Conservation (phyloP, 1,140 invertebrate genomes). For the Stegodyphus mimosarum region DNA sequence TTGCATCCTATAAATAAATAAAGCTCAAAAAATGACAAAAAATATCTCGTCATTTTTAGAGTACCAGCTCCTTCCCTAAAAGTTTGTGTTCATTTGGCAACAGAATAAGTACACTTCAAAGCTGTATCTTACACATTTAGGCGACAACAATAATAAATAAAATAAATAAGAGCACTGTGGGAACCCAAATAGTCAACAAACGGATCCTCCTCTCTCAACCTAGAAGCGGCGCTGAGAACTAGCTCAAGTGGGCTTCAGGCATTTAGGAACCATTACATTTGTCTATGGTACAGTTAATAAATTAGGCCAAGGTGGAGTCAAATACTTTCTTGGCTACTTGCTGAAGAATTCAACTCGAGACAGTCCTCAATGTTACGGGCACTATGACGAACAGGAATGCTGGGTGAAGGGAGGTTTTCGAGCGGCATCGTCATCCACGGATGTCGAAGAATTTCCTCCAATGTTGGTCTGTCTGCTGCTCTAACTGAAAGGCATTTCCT, state of each 20-base stretch:
- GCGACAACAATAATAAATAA: too few species aligned
- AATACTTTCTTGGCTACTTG: slow-evolving; percentile 48
- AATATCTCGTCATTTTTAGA: too few species aligned
- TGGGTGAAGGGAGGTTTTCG: slow-evolving; percentile 56
- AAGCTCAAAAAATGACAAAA: too few species aligned
- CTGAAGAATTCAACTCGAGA: slow-evolving; percentile 60
- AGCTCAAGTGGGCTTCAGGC: background rate
- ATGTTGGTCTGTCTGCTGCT: slow-evolving; percentile 71
- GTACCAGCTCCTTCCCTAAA: too few species aligned
- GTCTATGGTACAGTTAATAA: slow-evolving; percentile 21
- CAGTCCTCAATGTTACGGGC: slow-evolving; percentile 18
- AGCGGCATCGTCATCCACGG: slow-evolving; percentile 71
- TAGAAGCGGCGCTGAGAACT: slow-evolving; percentile 7
- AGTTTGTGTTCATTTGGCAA: background rate
- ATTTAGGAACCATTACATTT: slow-evolving; percentile 30
- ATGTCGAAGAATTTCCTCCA: slow-evolving; percentile 74
- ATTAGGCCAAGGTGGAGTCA: background rate
- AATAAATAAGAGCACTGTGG: slow-evolving; percentile 16
- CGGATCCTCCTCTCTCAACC: background rate
- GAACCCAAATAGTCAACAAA: slow-evolving; percentile 20
- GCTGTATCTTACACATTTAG: too few species aligned
- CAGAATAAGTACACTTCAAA: background rate
- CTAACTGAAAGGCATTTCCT: slow-evolving; percentile 72
- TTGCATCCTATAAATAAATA: too few species aligned
- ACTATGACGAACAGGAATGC: slow-evolving; percentile 60